Conservation (phyloP, 2,113 vertebrate species). For the Sphaerodactylus townsendi region DNA sequence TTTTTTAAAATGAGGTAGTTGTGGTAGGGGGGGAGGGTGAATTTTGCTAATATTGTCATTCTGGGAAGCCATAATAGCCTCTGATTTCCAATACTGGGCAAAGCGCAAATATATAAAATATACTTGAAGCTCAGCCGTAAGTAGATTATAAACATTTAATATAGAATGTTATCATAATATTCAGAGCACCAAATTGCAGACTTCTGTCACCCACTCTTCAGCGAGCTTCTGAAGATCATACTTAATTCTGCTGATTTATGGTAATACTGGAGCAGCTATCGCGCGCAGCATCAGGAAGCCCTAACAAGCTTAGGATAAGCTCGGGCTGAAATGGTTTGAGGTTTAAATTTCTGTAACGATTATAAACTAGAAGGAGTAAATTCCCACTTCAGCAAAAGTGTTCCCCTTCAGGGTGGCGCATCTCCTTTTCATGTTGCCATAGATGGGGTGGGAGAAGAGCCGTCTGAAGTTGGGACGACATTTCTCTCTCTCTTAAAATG, state of each 20-base stretch:
- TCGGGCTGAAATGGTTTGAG: slow-evolving; percentile 96
- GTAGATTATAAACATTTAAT: slow-evolving; percentile 99
- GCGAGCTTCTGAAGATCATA: slow-evolving; percentile 96
- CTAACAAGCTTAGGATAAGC: slow-evolving; percentile 99
- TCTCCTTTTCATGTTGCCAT: slow-evolving; percentile 59
- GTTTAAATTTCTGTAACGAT: slow-evolving; percentile 99
- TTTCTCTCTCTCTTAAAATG: slow-evolving; percentile 63
- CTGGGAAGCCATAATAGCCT: slow-evolving; percentile 68
- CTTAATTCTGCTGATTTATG: slow-evolving; percentile 99
- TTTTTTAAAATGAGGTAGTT: slow-evolving; percentile 45
- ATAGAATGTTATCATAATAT: slow-evolving; percentile 99
- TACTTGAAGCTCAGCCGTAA: slow-evolving; percentile 95
- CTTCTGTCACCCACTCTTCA: slow-evolving; percentile 94
- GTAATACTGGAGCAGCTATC: slow-evolving; percentile 95
- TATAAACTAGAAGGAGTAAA: slow-evolving; percentile 90
- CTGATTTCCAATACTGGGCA: slow-evolving; percentile 77
- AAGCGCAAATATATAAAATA: slow-evolving; percentile 95
- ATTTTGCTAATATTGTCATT: slow-evolving; percentile 65
- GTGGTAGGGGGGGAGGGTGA: neutral
- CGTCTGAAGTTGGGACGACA: slow-evolving; percentile 72
- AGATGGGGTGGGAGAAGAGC: slow-evolving; percentile 55
- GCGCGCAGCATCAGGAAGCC: slow-evolving; percentile 92
- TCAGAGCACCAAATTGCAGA: slow-evolving; percentile 97
- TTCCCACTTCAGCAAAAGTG: slow-evolving; percentile 96
- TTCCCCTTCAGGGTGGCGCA: slow-evolving; percentile 70